phyloP scores from a whole-genome alignment of 2,888 invertebrate genomes.

The Amphimallon solstitiale region DNA sequence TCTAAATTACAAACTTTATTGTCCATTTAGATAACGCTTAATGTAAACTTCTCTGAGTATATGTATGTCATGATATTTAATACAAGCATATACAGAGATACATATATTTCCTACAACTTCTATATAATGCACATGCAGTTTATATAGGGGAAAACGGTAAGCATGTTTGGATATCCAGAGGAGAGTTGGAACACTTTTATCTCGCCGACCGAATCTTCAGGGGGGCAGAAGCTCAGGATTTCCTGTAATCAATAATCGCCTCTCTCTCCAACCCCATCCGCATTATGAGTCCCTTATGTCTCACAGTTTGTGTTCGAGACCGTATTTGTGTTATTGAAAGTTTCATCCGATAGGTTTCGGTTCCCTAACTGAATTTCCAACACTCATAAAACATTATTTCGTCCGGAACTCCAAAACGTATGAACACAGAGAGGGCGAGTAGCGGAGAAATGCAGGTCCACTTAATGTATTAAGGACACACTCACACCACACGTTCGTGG shows the following conservation, averaged over 20 bases:
- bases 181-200: slow-evolving; percentile 2
- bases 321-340: slow-evolving; percentile 27
- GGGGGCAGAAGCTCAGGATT: slow-evolving; percentile 21
- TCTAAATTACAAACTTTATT: no score
- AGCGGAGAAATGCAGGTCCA: background rate
- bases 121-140: no score
- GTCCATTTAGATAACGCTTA: no score
- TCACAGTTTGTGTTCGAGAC: no score
- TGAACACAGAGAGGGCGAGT: background rate
- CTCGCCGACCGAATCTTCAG: slow-evolving; percentile 17
- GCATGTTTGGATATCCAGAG: no score
- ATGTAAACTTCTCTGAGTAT: no score
- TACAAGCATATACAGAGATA: no score
- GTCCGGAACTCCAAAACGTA: slow-evolving; percentile 27
- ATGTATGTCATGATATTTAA: no score
- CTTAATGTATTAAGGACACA: background rate
- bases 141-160: no score
- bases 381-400: slow-evolving; percentile 38
- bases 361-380: slow-evolving; percentile 38
- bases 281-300: no score
- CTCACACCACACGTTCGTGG: no score
- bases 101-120: no score
- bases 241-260: slow-evolving; percentile 36
- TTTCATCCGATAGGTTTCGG: slow-evolving; percentile 28
- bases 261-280: background rate